Base-by-base conservation (phyloP, 2,888 invertebrate genomes). In the Ernsta delagoae region DNA sequence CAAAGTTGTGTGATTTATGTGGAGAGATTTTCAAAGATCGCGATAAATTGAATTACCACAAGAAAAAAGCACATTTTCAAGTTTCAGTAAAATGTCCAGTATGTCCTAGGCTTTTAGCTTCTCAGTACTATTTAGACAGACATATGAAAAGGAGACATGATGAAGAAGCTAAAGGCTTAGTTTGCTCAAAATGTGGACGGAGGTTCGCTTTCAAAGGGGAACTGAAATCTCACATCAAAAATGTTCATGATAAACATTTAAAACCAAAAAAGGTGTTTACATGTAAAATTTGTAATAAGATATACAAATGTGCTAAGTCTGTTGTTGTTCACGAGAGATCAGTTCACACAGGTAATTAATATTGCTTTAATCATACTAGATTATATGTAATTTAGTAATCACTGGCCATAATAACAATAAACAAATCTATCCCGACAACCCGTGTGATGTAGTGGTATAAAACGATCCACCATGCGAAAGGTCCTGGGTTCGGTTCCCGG, bases 251-350 rank as follows among this genome's bases (percentile, higher is more conserved):
- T 4, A 87, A 85, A 66, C 77, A 82, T 64, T 75, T 81, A 53
- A 78, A 72, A 62, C 83, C 84, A 0, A 85, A 83, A 65, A 88
- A 83, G 70, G 73, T 75, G 12, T 87, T 75, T 74, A 41, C 77
- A 11, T 94, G 94, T 79, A 86, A 87, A 77, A 79, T 85, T 64
- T 94, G 94, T 78, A 81, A 86, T 53, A 92, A 92, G 75, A 81
- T 78, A 5, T 93, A 92, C 72, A 86, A 86, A 71, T 89, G 87
- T 76, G 75, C 81, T 2, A 92, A 92, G 70, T 90, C 91, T 61
- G 83, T 89, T n/a, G 70, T 83, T 59, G 84, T 93, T 16, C 94
- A 94, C 78, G 89, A 91, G 64, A 82, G 93, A 81, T 91, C 94
- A 56, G 88, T 82, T n/a, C 94, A 94, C 72, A 93, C 93, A 82